phyloP scores from a whole-genome alignment of 1,140 invertebrate genomes.

The Melanaphis sacchari region DNA sequence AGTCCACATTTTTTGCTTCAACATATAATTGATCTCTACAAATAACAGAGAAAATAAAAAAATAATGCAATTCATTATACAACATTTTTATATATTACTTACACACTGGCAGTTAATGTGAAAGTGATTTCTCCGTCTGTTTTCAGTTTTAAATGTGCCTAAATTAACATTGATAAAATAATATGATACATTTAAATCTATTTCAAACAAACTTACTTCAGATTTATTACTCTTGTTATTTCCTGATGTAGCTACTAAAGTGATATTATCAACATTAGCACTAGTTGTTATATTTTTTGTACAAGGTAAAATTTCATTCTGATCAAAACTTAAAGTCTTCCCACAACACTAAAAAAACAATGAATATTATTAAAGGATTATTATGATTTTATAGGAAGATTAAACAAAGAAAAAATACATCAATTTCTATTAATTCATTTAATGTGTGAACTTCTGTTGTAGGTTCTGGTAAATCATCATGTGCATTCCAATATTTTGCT shows the following conservation, averaged over 20 bases:
- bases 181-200: not conserved
- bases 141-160: conserved; percentile 38
- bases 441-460: conserved; percentile 50
- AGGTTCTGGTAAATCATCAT: conserved; percentile 57
- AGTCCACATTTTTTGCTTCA: conserved; percentile 13
- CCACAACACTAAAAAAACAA: conserved; percentile 41
- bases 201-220: conserved; percentile 25
- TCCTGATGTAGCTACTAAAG: not conserved
- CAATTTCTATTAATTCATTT: conserved; percentile 34
- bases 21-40: conserved; percentile 45
- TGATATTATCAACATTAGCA: not conserved
- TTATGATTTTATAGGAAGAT: not conserved
- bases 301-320: conserved; percentile 41
- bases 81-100: not conserved
- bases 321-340: conserved; percentile 19
- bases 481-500: conserved; percentile 38
- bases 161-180: not conserved
- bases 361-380: not conserved
- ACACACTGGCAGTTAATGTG: conserved; percentile 39
- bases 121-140: conserved; percentile 20
- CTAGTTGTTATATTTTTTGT: conserved; percentile 36
- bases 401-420: not conserved
- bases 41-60: not conserved
- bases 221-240: not conserved
- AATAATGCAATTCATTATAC: not conserved